Base-by-base conservation (phyloP, 2,113 vertebrate genomes). In the Lucifuga dentata region DNA sequence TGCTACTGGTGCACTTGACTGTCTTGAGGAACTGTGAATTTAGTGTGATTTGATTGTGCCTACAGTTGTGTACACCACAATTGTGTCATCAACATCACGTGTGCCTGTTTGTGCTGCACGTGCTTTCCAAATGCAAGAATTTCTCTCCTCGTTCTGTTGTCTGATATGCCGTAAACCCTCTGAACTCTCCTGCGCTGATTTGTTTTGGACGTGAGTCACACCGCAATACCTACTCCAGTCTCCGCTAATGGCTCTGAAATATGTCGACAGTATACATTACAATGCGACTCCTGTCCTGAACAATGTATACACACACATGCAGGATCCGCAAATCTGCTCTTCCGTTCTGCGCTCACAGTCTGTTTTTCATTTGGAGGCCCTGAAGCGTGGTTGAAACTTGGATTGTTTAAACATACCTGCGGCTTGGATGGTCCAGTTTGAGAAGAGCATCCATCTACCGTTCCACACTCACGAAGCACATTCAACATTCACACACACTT, bases 61-160 rank as follows among this genome's bases (percentile, higher is more conserved):
- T 90, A 82, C 70, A 75, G 78, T 83, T 76, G 59, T 76, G 67
- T 66, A 16, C 75, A 64, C 69, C 78, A 78, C 80, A 79, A 78
- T 68, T 84, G 80, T 81, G 78, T 88, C 81, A 80, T 73, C 71
- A 32, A 83, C 80, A 78, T 91, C 85, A 86, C 78, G 60, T 84
- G 87, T 89, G 86, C 88, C 88, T 86, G 85, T 84, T 80, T 86
- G 87, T 86, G 84, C 83, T 86, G 85, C 85, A 80, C 73, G 40
- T 88, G 70, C 73, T 75, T 72, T 73, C 74, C 59, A 8, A 74
- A 78, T 87, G 75, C 72, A 83, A 86, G 48, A 76, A 80, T 49
- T 77, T 76, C 55, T 79, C 57, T 72, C 51, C 19, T 71, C 16
- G 23, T 63, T 23, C 33, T 41, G n/a, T 43, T 33, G 32, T 80